Percentiles rank a stretch among this genome's conserved stretches.
phyloP scores from a whole-genome alignment of 2,888 invertebrate species.

The Parnassius apollo region DNA sequence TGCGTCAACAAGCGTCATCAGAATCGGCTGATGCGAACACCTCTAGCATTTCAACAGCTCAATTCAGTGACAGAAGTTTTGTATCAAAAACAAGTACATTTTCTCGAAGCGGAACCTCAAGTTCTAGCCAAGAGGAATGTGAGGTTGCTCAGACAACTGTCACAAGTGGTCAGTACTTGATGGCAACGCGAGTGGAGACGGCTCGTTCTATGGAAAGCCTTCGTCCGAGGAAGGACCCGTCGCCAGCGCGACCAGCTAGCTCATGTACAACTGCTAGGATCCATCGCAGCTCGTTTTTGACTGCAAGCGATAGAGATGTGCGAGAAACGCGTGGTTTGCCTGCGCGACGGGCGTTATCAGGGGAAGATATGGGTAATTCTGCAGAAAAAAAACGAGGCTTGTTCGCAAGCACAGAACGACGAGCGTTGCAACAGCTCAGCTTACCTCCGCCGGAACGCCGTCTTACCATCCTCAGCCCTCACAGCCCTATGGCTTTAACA shows the following conservation, averaged over 20 bases:
- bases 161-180: conserved; percentile 78
- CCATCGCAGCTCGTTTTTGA: conserved; percentile 83
- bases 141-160: conserved; percentile 77
- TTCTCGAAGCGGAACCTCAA: conserved; percentile 82
- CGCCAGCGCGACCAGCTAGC: conserved; percentile 79
- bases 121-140: conserved; percentile 86
- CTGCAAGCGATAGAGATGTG: conserved; percentile 85
- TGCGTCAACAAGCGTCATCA: conserved; percentile 75
- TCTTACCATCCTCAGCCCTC: conserved; percentile 90
- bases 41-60: conserved; percentile 68
- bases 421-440: conserved; percentile 84
- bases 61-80: conserved; percentile 73
- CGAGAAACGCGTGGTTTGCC: conserved; percentile 84
- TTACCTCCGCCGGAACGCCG: conserved; percentile 85
- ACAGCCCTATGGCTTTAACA: conserved; percentile 85
- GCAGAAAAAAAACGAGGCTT: conserved; percentile 85
- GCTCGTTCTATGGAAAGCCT: conserved; percentile 88
- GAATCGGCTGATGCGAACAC: conserved; percentile 81
- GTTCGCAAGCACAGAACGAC: conserved; percentile 85
- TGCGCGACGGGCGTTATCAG: conserved; percentile 82
- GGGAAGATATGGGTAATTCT: conserved; percentile 81
- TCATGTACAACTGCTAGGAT: conserved; percentile 71
- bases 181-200: conserved; percentile 79
- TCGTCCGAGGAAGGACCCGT: conserved; percentile 79
- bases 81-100: conserved; percentile 78